Percentiles rank a stretch among this genome's conserved stretches.
Evolutionary conservation across 2,888 invertebrate species (phyloP).

Genomic region (Microchrysa polita): DNA sequence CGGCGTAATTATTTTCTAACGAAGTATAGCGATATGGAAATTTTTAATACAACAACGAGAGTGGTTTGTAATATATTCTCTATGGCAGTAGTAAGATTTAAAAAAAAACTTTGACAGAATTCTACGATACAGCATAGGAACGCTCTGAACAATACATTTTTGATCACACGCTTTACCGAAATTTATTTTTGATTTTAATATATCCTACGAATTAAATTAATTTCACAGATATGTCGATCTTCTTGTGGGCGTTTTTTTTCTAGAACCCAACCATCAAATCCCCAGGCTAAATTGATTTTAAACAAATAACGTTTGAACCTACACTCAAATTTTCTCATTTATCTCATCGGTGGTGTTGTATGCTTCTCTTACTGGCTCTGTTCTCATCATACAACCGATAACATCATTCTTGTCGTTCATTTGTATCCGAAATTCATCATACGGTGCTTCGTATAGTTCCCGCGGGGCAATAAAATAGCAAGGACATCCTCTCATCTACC

Average conservation of each 20-base stretch:
- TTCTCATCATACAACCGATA: slow-evolving; percentile 1
- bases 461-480: slow-evolving; percentile 43
- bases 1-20: slow-evolving; percentile 34
- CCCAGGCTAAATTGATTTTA: slow-evolving; percentile 27
- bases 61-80: too few species aligned
- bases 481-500: slow-evolving; percentile 36
- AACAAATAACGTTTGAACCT: background rate
- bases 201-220: too few species aligned
- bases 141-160: too few species aligned
- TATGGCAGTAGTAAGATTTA: too few species aligned
- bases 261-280: background rate
- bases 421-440: slow-evolving; percentile 26
- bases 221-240: too few species aligned
- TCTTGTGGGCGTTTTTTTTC: background rate
- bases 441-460: slow-evolving; percentile 33
- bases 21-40: slow-evolving; percentile 36
- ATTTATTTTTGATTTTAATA: too few species aligned
- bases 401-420: slow-evolving; percentile 13
- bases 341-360: slow-evolving; percentile 5
- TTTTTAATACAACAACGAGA: background rate
- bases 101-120: too few species aligned
- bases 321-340: too few species aligned
- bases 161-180: too few species aligned
- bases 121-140: too few species aligned
- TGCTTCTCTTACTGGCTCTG: too few species aligned